Base-by-base conservation (phyloP, 1,140 invertebrate species). In the Platyscapa corneri region DNA sequence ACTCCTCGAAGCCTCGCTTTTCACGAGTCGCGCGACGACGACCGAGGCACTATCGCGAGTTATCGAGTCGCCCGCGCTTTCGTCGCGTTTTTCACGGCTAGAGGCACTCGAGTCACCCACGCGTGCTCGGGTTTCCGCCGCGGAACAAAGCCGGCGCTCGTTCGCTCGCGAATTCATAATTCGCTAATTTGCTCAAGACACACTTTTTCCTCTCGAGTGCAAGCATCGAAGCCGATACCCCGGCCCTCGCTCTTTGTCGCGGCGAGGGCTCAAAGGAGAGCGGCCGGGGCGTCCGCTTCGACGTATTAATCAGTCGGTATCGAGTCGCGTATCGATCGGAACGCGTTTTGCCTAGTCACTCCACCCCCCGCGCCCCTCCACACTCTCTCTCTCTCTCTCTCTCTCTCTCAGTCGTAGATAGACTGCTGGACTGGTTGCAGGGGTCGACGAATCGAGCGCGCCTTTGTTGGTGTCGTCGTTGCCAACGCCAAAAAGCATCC, bases 221-320 rank as follows among this genome's bases (percentile, higher is more conserved):
- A 30, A 72, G 32, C 1, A 46, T 7, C 42, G 12, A 30, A 32
- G 5, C 8, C 49, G 10, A 53, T 14, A 53, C 49, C 16, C 49
- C 27, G 3, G 23, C 56, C 27, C 23, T 27, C 23, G 3, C 27
- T 5, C 23, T 27, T 23, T 27, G 5, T 27, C 56, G 6, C 6
- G 56, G 20, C 3, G 3, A 10, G 27, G 20, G 56, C 5, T 27
- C 49, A 64, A 32, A n/a, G 67, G 53, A 42, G 81, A 2, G 20
- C 14, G 84, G 86, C 72, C 79, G 72, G n/a, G n/a, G 14, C 76
- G 85, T 64, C 42, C 53, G 89, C 91, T 92, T 92, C 92, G 89
- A 93, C 92, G 91, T 92, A 92, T 90, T 93, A 92, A 92, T 93
- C 90, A 92, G 90, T 89, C 89, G 89, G 83, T 86, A 86, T 86